phyloP scores from a whole-genome alignment of 2,888 invertebrate species.

The Myathropa florea region DNA sequence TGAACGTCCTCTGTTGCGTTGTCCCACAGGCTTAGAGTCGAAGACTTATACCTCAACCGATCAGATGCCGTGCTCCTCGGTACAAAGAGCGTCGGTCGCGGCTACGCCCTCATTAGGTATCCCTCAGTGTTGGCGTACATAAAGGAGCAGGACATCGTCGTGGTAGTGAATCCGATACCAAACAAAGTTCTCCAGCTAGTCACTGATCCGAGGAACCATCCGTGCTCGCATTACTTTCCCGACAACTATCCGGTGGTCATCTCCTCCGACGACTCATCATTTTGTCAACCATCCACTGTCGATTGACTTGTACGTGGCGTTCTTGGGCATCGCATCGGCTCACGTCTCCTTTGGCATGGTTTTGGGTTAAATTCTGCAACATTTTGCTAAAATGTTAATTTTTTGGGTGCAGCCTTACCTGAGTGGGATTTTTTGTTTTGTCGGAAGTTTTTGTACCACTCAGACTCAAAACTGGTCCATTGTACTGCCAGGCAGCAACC shows the following conservation, averaged over 20 bases:
- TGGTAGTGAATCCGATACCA: conserved; percentile 90
- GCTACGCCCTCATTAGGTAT: conserved; percentile 88
- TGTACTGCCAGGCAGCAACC: too few species aligned
- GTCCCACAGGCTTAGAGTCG: too few species aligned
- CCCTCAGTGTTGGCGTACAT: conserved; percentile 84
- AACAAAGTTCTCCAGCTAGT: conserved; percentile 88
- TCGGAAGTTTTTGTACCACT: too few species aligned
- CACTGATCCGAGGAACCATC: conserved; percentile 89
- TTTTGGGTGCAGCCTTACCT: too few species aligned
- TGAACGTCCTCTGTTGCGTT: too few species aligned
- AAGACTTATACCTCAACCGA: too few species aligned
- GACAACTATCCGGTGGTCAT: conserved; percentile 87
- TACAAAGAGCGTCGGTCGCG: conserved; percentile 89
- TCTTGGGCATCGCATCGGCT: conserved; percentile 87
- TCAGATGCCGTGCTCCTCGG: conserved; percentile 89
- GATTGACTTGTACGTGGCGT: conserved; percentile 90
- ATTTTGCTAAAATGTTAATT: too few species aligned
- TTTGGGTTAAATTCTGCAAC: too few species aligned
- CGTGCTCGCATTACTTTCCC: conserved; percentile 85
- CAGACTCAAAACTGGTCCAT: too few species aligned
- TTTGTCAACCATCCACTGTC: conserved; percentile 88
- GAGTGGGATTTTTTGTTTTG: too few species aligned
- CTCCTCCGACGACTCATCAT: conserved; percentile 90
- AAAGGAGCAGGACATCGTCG: conserved; percentile 83
- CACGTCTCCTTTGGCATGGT: too few species aligned